These are phyloP conservation scores for Drosophila trapezifrons DNA, from an alignment of 1,140 invertebrate species.

Conservation along the genomic window DNA sequence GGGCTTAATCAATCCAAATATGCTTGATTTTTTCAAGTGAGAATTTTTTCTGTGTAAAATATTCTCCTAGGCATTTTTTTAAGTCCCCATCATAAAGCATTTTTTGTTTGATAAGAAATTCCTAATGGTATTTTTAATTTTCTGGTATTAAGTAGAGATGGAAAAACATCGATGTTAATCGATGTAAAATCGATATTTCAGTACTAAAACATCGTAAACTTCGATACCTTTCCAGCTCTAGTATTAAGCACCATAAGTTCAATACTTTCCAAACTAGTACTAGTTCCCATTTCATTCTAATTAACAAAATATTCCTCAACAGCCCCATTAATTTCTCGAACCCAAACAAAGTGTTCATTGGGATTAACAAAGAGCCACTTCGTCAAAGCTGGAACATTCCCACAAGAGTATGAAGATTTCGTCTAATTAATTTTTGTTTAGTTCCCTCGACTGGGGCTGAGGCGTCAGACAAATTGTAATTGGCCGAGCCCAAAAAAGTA, in stretches of 20 bases:
- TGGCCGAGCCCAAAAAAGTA: slow-evolving; percentile 48
- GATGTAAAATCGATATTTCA: too few relatives aligned
- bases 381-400: not conserved
- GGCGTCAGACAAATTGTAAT: slow-evolving; percentile 61
- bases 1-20: too few relatives aligned
- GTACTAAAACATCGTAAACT: too few relatives aligned
- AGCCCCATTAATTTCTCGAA: slow-evolving; percentile 4
- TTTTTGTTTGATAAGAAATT: too few relatives aligned
- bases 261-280: too few relatives aligned
- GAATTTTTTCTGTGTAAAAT: too few relatives aligned
- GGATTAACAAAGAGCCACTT: not conserved
- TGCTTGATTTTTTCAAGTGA: too few relatives aligned
- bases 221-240: too few relatives aligned
- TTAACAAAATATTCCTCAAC: not conserved
- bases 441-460: slow-evolving; percentile 32
- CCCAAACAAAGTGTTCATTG: slow-evolving; percentile 1
- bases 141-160: too few relatives aligned
- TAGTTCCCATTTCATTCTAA: not conserved
- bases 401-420: slow-evolving; percentile 25
- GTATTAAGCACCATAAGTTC: not conserved
- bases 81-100: not conserved
- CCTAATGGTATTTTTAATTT: too few relatives aligned
- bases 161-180: too few relatives aligned
- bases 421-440: slow-evolving; percentile 19
- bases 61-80: not conserved